Percentiles rank a stretch among this genome's conserved stretches.
Evolutionary conservation across 2,113 vertebrate species (phyloP).

Genomic region (Oryctolagus cuniculus): DNA sequence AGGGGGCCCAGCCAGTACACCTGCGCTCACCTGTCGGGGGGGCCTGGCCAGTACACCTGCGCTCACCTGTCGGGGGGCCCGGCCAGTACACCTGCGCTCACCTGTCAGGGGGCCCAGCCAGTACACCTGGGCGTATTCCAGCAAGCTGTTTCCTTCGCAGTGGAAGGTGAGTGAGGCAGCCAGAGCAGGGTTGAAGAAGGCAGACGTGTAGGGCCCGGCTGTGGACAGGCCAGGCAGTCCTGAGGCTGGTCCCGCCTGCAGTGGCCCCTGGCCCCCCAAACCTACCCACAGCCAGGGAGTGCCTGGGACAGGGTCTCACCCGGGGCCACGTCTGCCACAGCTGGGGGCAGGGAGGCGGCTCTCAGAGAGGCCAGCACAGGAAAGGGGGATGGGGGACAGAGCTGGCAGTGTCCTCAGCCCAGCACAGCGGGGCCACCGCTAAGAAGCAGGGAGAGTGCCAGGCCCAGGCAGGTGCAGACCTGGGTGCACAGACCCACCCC

Average conservation of each 20-base stretch:
- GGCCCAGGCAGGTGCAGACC: neutral
- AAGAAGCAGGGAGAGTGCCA: neutral
- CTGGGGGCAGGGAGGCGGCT: neutral
- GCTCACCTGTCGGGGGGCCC: slow-evolving; percentile 58
- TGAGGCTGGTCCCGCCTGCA: too few relatives aligned
- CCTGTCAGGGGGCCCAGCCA: slow-evolving; percentile 93
- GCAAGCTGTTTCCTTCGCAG: slow-evolving; percentile 91
- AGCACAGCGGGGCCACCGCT: neutral
- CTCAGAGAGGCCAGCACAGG: neutral
- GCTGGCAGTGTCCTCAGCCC: accelerated
- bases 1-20: too few relatives aligned
- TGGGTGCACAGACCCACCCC: neutral
- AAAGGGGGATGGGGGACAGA: too few relatives aligned
- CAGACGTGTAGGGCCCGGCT: slow-evolving; percentile 91
- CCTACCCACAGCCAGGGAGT: neutral
- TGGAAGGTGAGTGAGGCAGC: slow-evolving; percentile 90
- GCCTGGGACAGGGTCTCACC: neutral
- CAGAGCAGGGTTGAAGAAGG: slow-evolving; percentile 93
- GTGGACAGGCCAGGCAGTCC: neutral
- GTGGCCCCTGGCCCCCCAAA: neutral
- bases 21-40: slow-evolving; percentile 59
- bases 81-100: slow-evolving; percentile 15
- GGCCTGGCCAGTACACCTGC: too few relatives aligned
- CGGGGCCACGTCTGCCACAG: too few relatives aligned
- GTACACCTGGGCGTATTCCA: slow-evolving; percentile 92